Conservation (phyloP, 2,113 vertebrate genomes). For the Pseudorhombus dupliciocellatus region DNA sequence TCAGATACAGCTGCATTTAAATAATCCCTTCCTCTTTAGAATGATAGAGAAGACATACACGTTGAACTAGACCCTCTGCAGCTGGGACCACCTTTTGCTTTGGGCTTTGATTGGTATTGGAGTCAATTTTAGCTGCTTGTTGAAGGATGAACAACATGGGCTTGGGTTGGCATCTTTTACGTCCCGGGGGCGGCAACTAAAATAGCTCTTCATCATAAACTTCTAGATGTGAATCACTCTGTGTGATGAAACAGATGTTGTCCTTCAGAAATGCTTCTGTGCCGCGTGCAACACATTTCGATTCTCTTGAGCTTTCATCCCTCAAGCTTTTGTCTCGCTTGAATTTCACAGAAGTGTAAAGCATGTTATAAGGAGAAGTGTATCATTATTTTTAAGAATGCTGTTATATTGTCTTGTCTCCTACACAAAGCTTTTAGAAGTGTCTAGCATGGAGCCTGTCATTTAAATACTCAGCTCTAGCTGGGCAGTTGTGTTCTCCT, state of each 20-base stretch:
- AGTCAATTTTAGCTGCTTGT: background rate
- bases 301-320: background rate
- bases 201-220: background rate
- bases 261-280: background rate
- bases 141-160: background rate
- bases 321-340: background rate
- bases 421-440: background rate
- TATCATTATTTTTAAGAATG: background rate
- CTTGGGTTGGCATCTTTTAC: background rate
- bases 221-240: slow-evolving; percentile 1
- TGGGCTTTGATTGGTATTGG: background rate
- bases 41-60: too few relatives aligned
- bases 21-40: too few relatives aligned
- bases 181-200: background rate
- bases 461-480: background rate
- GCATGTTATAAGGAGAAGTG: too few relatives aligned
- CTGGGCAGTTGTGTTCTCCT: too few relatives aligned
- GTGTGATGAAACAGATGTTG: slow-evolving; percentile 19
- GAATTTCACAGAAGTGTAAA: background rate
- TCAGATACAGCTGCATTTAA: too few relatives aligned
- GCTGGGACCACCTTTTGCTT: background rate
- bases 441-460: background rate
- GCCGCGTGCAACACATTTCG: background rate
- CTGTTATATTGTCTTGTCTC: background rate
- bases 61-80: background rate